Base-by-base conservation (phyloP, 2,888 invertebrate genomes). In the Heliconius erato region DNA sequence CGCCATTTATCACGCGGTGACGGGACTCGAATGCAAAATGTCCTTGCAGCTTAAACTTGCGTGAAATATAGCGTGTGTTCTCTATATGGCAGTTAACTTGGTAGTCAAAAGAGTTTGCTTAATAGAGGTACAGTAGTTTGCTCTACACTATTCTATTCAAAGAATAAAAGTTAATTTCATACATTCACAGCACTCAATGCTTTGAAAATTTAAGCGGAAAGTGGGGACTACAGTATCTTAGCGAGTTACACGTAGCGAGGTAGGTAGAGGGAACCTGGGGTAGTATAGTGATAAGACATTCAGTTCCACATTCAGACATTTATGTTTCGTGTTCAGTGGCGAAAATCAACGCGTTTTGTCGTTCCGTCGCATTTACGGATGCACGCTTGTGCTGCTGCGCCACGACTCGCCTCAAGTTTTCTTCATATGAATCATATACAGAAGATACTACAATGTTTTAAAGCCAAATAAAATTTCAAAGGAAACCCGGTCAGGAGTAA, bases 1-100 rank as follows among this genome's bases (percentile, higher is more conserved):
- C 67, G 74, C 78, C 82, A 82, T 82, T 79, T 84, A 84, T 84
- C 77, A 69, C 80, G 7, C 80, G 74, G 74, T 84, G 82, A 82
- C 82, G 71, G 76, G 79, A 68, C 49, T 78, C 79, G 82, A 82
- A 84, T 84, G 83, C 77, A 82, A 84, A 84, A 72, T 83, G 68
- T 68, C 69, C 28, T 28, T 49, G 68, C 59, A 59, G 59, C 80
- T 68, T 80, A 76, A 74, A 79, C 63, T 80, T 80, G 68, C 80
- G 80, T 80, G 54, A 80, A 68, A 67, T 80, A 80, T 80, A 7
- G 63, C 76, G 76, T 63, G 35, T 63, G n/a, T 44, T 44, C 44
- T 49, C 9, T 72, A 16, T 44, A 35, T 44, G n/a, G 16, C 23
- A 76, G 16, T 76, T 63, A 40, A 40, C 63, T 63, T 63, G n/a